Conservation (phyloP, 2,888 invertebrate species). For the Ormyrus thymus region DNA sequence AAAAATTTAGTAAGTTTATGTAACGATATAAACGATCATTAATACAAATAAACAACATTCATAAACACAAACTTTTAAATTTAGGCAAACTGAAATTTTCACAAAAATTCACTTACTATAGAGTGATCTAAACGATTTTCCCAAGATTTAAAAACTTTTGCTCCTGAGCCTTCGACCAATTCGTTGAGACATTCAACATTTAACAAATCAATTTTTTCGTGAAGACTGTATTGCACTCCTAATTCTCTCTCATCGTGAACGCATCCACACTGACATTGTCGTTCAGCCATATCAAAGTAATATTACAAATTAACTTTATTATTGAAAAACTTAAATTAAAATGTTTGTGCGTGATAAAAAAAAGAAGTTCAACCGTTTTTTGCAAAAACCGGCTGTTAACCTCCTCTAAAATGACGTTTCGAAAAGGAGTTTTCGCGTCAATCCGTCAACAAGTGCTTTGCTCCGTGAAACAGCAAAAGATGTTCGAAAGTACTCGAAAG, state of each 20-base stretch:
- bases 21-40: too few species aligned
- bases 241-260: slow-evolving; percentile 76
- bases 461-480: not conserved
- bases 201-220: slow-evolving; percentile 90
- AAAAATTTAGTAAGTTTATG: slow-evolving; percentile 6
- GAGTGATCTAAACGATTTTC: slow-evolving; percentile 87
- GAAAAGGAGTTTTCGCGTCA: slow-evolving; percentile 8
- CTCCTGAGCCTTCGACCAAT: slow-evolving; percentile 88
- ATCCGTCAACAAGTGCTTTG: slow-evolving; percentile 27
- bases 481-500: slow-evolving; percentile 29
- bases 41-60: too few species aligned
- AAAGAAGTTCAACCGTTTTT: slow-evolving; percentile 15
- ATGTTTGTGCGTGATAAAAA: not conserved
- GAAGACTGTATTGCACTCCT: slow-evolving; percentile 89
- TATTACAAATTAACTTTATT: slow-evolving; percentile 1
- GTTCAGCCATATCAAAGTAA: slow-evolving; percentile 59
- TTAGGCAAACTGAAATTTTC: slow-evolving; percentile 1
- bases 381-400: slow-evolving; percentile 26
- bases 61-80: too few species aligned
- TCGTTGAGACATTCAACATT: slow-evolving; percentile 96
- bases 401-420: slow-evolving; percentile 18
- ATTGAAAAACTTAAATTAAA: not conserved
- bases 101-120: slow-evolving; percentile 77
- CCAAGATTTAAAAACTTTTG: slow-evolving; percentile 93
- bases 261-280: slow-evolving; percentile 66